Conservation (phyloP, 2,797 vertebrate genomes). For the Zalophus californianus region DNA sequence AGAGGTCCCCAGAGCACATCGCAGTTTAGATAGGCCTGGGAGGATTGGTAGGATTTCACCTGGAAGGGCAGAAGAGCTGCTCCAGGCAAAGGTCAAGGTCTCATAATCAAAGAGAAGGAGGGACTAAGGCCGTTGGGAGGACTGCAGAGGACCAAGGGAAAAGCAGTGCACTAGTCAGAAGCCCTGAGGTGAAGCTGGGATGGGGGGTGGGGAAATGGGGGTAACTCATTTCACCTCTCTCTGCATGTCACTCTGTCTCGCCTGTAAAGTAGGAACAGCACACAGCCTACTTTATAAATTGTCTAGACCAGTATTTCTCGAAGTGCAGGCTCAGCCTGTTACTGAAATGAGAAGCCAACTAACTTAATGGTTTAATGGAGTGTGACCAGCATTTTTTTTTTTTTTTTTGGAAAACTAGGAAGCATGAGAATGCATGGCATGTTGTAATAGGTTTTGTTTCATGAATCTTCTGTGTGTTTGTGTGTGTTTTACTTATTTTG, state of each 20-base stretch:
- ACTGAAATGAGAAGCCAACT: neutral
- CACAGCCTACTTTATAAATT: neutral
- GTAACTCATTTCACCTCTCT: neutral
- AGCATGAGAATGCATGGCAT: neutral
- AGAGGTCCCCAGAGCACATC: rapidly evolving
- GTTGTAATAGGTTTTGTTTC: neutral
- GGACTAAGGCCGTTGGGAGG: neutral
- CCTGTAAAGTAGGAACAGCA: neutral
- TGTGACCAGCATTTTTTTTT: neutral
- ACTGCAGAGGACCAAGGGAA: neutral
- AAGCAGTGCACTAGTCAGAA: neutral
- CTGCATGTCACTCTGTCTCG: neutral
- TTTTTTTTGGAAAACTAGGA: neutral
- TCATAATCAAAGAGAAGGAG: neutral
- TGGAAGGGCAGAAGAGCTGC: neutral
- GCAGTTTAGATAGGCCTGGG: neutral
- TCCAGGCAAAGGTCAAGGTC: neutral
- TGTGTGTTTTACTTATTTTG: neutral
- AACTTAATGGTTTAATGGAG: neutral
- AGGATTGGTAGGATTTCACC: neutral
- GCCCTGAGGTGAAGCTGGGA: neutral
- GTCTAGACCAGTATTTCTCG: neutral
- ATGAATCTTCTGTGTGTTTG: neutral
- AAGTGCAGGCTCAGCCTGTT: neutral
- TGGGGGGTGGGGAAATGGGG: too few species aligned